Conservation (phyloP, 2,888 invertebrate species). For the Eupithecia subfuscata region DNA sequence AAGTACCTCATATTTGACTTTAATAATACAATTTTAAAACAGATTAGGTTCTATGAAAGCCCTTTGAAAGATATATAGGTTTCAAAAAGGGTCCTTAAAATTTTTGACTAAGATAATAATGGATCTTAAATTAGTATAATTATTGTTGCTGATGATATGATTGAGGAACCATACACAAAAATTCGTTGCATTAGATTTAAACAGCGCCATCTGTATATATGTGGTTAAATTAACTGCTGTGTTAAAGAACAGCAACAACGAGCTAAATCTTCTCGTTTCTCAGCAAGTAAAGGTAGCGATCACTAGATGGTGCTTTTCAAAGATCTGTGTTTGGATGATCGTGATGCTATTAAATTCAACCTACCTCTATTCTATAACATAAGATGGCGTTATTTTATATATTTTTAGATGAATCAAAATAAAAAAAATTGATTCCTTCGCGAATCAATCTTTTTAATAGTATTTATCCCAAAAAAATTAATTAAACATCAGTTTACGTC, state of each 20-base stretch:
- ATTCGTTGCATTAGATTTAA: not conserved
- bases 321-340: not conserved
- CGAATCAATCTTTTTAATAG: too few species aligned
- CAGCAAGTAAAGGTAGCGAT: not conserved
- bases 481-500: too few species aligned
- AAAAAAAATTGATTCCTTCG: too few species aligned
- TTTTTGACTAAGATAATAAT: not conserved
- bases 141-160: not conserved
- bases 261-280: not conserved
- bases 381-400: not conserved
- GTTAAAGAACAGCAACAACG: not conserved
- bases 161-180: not conserved
- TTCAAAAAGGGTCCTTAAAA: not conserved
- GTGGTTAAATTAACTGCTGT: not conserved
- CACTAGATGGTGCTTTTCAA: constrained; percentile 18
- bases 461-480: too few species aligned
- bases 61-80: not conserved
- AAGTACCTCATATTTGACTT: not conserved
- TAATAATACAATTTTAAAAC: not conserved
- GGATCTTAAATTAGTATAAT: not conserved
- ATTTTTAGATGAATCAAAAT: not conserved
- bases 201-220: constrained; percentile 24
- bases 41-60: not conserved
- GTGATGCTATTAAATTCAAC: not conserved
- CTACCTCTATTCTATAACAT: not conserved